phyloP scores from a whole-genome alignment of 2,888 invertebrate genomes.

The Tenodera sinensis region DNA sequence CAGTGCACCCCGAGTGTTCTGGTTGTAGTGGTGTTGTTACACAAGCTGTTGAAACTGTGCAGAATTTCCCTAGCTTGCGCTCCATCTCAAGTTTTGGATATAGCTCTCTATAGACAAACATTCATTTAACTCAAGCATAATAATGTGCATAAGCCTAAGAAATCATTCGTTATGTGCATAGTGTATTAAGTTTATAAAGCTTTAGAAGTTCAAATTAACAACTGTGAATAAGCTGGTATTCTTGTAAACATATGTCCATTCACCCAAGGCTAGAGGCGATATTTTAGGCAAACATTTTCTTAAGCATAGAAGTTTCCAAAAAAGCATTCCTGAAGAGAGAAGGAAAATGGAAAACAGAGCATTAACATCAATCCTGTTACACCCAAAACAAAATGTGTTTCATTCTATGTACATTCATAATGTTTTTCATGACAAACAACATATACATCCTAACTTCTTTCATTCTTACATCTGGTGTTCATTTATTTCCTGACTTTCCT shows the following conservation, averaged over 20 bases:
- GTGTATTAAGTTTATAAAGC: neutral
- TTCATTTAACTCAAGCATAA: neutral
- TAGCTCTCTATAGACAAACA: slow-evolving; percentile 46
- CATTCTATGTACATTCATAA: no score
- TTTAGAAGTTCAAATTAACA: neutral
- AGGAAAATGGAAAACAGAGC: neutral
- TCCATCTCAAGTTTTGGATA: slow-evolving; percentile 61
- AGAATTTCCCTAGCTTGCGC: slow-evolving; percentile 58
- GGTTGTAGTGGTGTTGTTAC: slow-evolving; percentile 6
- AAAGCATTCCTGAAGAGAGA: neutral
- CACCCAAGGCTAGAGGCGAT: neutral
- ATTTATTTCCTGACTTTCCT: no score
- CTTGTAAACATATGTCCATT: neutral
- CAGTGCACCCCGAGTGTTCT: slow-evolving; percentile 2
- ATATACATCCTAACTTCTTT: neutral
- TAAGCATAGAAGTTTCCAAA: neutral
- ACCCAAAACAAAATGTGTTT: neutral
- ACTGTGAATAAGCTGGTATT: neutral
- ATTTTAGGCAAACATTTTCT: neutral
- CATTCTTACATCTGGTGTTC: no score
- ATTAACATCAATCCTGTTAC: neutral
- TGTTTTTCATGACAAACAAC: neutral
- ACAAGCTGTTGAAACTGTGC: slow-evolving; percentile 51
- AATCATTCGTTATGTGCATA: neutral
- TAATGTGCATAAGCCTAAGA: neutral